Conservation (phyloP, 2,113 vertebrate species). For the Amphilophus citrinellus region DNA sequence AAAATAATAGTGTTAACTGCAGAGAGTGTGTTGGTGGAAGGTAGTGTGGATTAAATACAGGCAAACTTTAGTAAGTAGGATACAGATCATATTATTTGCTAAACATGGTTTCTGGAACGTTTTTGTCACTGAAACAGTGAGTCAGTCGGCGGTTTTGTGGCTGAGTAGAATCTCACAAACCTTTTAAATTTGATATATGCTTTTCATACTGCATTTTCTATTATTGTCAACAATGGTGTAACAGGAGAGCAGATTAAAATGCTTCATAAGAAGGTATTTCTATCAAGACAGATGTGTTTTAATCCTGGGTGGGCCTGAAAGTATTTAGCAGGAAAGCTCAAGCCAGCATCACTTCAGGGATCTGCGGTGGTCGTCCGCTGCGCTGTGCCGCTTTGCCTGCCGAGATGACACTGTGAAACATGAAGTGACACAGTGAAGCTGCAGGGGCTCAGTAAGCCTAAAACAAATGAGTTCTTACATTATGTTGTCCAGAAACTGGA, state of each 20-base stretch:
- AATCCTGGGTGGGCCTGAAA: constrained; percentile 18
- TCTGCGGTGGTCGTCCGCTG: not conserved
- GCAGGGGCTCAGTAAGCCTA: not conserved
- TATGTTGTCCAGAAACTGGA: not conserved
- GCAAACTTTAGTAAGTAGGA: not conserved
- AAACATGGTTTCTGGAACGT: not conserved
- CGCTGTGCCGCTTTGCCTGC: not conserved
- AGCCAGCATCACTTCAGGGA: not conserved
- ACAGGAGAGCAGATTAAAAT: constrained; percentile 37
- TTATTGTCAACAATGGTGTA: constrained; percentile 30
- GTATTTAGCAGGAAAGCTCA: constrained; percentile 6
- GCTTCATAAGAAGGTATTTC: constrained; percentile 13
- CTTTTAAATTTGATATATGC: constrained; percentile 30
- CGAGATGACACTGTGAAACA: not conserved
- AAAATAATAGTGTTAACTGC: not conserved
- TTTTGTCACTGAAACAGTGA: not conserved
- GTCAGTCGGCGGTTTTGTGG: constrained; percentile 6
- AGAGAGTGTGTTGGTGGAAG: not conserved
- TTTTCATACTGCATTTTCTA: constrained; percentile 11
- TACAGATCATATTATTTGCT: not conserved
- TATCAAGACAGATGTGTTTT: constrained; percentile 36
- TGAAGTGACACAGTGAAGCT: not conserved
- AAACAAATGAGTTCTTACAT: not conserved
- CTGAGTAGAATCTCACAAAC: not conserved
- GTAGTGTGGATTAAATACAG: not conserved